phyloP scores from a whole-genome alignment of 2,888 invertebrate genomes.

The Nephrocerus scutellatus region DNA sequence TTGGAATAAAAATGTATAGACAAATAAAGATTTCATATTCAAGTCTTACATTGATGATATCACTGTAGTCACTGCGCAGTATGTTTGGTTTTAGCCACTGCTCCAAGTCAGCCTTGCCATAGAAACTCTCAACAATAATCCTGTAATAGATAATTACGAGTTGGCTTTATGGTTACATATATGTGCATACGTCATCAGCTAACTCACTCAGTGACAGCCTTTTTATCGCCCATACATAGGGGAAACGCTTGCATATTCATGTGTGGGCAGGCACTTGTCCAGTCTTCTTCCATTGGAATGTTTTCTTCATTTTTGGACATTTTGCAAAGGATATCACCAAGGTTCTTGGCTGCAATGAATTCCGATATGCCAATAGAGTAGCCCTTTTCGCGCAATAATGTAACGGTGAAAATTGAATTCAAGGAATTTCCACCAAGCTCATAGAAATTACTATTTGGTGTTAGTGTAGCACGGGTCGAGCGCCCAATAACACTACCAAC shows the following conservation, averaged over 20 bases:
- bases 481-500: conserved; percentile 65
- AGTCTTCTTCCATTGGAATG: conserved; percentile 36
- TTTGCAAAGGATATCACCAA: conserved; percentile 62
- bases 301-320: conserved; percentile 45
- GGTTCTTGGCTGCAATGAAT: conserved; percentile 64
- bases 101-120: conserved; percentile 78
- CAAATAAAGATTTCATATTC: neutral
- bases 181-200: no score
- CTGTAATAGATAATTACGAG: conserved; percentile 49
- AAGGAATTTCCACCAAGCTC: conserved; percentile 81
- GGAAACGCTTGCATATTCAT: conserved; percentile 39
- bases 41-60: conserved; percentile 54
- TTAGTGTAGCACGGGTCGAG: conserved; percentile 56
- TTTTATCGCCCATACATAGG: conserved; percentile 52
- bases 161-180: neutral
- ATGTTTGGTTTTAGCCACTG: conserved; percentile 68
- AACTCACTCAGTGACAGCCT: conserved; percentile 64
- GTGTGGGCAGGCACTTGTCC: conserved; percentile 36
- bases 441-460: conserved; percentile 67
- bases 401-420: conserved; percentile 77
- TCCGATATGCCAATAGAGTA: conserved; percentile 76
- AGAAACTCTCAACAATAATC: conserved; percentile 78
- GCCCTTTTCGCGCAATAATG: conserved; percentile 66
- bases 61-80: conserved; percentile 59
- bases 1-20: neutral